These are phyloP conservation scores for Caenorhabditis sulstoni DNA, from an alignment of 2,888 invertebrate species.

Conservation along the genomic window DNA sequence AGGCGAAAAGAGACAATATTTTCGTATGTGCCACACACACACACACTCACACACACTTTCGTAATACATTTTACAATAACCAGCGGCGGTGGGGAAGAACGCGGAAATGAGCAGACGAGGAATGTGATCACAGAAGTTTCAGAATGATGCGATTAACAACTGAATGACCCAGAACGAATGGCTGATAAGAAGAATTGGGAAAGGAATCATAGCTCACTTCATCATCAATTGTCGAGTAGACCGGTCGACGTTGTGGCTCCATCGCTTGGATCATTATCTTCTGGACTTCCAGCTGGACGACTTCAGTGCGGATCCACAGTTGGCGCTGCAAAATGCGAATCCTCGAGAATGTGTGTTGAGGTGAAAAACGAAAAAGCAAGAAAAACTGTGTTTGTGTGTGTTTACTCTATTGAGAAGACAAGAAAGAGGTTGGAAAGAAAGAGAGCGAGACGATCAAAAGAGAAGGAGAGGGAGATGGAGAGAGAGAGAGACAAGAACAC, in stretches of 20 bases:
- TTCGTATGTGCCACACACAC: conserved; percentile 14
- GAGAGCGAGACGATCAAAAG: conserved; percentile 19
- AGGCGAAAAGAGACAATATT: conserved; percentile 36
- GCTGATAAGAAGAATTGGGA: not conserved
- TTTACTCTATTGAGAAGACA: conserved; percentile 49
- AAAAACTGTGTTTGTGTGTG: conserved; percentile 55
- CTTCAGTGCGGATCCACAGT: conserved; percentile 2
- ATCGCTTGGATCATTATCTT: conserved; percentile 35
- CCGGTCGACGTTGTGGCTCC: conserved; percentile 19
- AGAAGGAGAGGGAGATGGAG: not conserved
- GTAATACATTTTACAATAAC: conserved; percentile 41
- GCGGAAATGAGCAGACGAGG: conserved; percentile 25
- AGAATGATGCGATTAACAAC: conserved; percentile 2
- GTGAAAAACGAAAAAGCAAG: conserved; percentile 40
- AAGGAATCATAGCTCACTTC: conserved; percentile 28
- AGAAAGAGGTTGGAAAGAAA: conserved; percentile 39
- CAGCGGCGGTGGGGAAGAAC: not conserved
- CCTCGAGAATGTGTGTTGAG: conserved; percentile 8
- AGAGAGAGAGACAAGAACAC: conserved; percentile 5
- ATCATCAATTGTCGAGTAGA: conserved; percentile 40
- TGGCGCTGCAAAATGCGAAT: conserved; percentile 27
- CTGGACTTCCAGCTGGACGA: not conserved
- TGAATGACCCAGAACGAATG: not conserved
- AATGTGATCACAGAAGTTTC: conserved; percentile 3
- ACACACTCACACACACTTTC: conserved; percentile 21